Percentiles rank a stretch among this genome's conserved stretches.
Evolutionary conservation across 2,888 invertebrate species (phyloP).

Genomic region (Pseudoips prasinana): DNA sequence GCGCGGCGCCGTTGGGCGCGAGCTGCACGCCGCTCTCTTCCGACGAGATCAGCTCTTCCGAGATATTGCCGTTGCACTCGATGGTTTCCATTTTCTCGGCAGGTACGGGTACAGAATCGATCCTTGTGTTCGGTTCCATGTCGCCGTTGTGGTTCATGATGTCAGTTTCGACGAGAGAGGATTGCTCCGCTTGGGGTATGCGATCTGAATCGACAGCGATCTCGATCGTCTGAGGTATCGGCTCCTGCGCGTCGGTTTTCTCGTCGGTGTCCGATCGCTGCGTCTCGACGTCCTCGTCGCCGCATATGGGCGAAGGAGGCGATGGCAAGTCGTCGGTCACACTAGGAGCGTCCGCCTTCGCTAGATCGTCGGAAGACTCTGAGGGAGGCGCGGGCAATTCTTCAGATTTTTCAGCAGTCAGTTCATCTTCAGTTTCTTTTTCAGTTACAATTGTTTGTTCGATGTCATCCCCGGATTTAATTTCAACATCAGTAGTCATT

Average conservation of each 20-base stretch:
- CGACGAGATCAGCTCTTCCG: constrained; percentile 15
- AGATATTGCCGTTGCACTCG: constrained; percentile 51
- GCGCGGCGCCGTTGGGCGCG: constrained; percentile 23
- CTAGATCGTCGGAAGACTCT: constrained; percentile 1
- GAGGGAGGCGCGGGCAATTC: constrained; percentile 19
- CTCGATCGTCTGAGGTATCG: constrained; percentile 21
- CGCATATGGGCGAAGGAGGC: constrained; percentile 44
- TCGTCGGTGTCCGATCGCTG: constrained; percentile 15
- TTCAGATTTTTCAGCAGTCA: constrained; percentile 9
- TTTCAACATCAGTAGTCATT: constrained; percentile 10
- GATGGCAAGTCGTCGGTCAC: constrained; percentile 27
- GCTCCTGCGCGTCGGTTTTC: constrained; percentile 26
- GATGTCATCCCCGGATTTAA: constrained; percentile 11
- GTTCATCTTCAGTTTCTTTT: constrained; percentile 8
- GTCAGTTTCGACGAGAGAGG: constrained; percentile 24
- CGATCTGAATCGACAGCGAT: constrained; percentile 28
- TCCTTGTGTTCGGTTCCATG: constrained; percentile 43
- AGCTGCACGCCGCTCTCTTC: too few relatives aligned
- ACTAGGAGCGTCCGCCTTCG: not conserved
- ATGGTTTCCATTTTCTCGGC: constrained; percentile 31
- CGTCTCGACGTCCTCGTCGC: constrained; percentile 18
- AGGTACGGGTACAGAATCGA: constrained; percentile 40
- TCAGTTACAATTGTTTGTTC: constrained; percentile 1
- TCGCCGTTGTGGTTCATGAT: constrained; percentile 30
- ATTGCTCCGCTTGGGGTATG: constrained; percentile 24